Percentiles rank a stretch among this genome's conserved stretches.
phyloP scores from a whole-genome alignment of 2,113 vertebrate species.

The Rhynchopsitta pachyrhyncha region DNA sequence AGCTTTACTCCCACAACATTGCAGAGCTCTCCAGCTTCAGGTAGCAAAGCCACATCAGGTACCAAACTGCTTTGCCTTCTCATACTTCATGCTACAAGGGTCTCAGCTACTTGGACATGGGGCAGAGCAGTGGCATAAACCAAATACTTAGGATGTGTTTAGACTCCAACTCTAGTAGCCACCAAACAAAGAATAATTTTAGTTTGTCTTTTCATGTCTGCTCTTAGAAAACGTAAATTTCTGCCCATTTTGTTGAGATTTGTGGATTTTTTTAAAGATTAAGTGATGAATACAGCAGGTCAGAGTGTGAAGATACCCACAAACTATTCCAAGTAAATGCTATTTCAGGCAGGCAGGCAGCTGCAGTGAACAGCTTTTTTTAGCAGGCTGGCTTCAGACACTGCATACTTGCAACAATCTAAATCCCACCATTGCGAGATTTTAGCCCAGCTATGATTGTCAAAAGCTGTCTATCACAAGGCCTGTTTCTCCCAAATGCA shows the following conservation, averaged over 20 bases:
- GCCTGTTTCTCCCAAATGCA: background rate
- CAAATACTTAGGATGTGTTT: background rate
- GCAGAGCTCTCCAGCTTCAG: background rate
- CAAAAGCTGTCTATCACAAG: constrained; percentile 13
- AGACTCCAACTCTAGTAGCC: background rate
- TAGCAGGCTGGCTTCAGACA: background rate
- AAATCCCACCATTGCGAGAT: constrained; percentile 6
- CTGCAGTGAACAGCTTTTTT: background rate
- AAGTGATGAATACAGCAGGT: background rate
- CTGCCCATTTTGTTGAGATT: background rate
- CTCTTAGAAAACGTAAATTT: background rate
- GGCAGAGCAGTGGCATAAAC: background rate
- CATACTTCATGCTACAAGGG: background rate
- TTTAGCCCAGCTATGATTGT: constrained; percentile 3
- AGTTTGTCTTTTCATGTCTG: background rate
- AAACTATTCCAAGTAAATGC: background rate
- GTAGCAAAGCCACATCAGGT: background rate
- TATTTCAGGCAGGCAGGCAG: background rate
- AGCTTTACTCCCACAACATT: fast-evolving
- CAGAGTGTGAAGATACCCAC: background rate
- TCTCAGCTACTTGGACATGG: background rate
- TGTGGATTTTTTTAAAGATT: background rate
- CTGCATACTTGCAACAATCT: background rate
- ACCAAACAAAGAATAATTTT: background rate
- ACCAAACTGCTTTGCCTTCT: background rate